phyloP scores from a whole-genome alignment of 2,113 vertebrate genomes.

The Romanogobio albipinnatus region DNA sequence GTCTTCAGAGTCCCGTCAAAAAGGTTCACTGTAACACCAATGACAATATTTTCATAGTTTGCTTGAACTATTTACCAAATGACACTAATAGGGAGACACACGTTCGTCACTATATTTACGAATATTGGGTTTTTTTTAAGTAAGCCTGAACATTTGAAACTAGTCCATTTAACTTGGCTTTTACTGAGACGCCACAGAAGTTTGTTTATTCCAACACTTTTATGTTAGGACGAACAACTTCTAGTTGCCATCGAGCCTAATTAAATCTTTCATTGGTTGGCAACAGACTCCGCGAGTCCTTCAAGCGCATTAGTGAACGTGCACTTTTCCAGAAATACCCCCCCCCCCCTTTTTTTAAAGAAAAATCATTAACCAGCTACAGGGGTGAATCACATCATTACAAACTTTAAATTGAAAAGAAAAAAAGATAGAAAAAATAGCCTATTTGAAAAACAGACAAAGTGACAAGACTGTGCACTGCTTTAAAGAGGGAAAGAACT shows the following conservation, averaged over 20 bases:
- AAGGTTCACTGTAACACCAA: constrained; percentile 59
- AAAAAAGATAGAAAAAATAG: too few species aligned
- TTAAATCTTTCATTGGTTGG: constrained; percentile 41
- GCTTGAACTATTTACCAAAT: constrained; percentile 57
- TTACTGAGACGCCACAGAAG: constrained; percentile 44
- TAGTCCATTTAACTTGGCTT: constrained; percentile 54
- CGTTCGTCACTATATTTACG: constrained; percentile 57
- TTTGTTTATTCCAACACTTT: constrained; percentile 40
- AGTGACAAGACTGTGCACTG: too few species aligned
- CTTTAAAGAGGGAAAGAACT: background rate
- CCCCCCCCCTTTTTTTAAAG: background rate
- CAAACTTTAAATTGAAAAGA: too few species aligned
- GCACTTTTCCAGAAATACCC: background rate
- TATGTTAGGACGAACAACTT: constrained; percentile 32
- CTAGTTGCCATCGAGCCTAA: constrained; percentile 52
- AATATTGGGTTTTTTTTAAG: constrained; percentile 38
- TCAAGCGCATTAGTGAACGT: background rate
- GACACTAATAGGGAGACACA: constrained; percentile 55
- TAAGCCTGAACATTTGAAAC: constrained; percentile 50
- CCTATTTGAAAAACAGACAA: too few species aligned
- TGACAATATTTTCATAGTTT: constrained; percentile 55
- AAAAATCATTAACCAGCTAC: too few species aligned
- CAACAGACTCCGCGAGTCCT: background rate
- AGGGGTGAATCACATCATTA: too few species aligned
- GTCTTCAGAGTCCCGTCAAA: constrained; percentile 30